phyloP scores from a whole-genome alignment of 2,888 invertebrate species.

The Pachydiplax longipennis region DNA sequence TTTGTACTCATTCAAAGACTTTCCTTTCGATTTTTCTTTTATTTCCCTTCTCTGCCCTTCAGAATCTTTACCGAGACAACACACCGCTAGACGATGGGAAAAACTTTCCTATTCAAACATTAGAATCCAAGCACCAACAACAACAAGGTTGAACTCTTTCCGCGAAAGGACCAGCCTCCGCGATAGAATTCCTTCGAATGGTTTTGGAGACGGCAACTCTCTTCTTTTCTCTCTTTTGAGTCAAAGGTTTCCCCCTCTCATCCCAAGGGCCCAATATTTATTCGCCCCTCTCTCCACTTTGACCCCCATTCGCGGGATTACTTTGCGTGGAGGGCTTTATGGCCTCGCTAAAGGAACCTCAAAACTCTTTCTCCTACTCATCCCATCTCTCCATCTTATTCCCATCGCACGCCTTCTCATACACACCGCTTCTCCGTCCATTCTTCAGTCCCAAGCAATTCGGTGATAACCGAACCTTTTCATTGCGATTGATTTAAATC shows the following conservation, averaged over 20 bases:
- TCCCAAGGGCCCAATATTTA: slow-evolving; percentile 51
- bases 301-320: slow-evolving; percentile 51
- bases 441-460: background rate
- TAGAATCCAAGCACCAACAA: too few relatives aligned
- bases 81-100: background rate
- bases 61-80: background rate
- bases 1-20: too few relatives aligned
- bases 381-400: background rate
- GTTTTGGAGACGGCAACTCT: background rate
- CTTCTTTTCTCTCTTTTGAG: background rate
- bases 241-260: slow-evolving; percentile 33
- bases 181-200: background rate
- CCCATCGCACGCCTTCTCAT: too few relatives aligned
- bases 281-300: slow-evolving; percentile 51
- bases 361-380: background rate
- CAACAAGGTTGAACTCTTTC: background rate
- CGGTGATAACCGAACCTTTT: background rate
- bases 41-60: too few relatives aligned
- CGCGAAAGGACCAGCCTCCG: background rate
- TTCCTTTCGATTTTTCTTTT: too few relatives aligned
- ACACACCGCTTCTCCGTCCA: background rate
- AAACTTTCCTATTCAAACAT: background rate
- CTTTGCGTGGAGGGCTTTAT: slow-evolving; percentile 45
- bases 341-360: slow-evolving; percentile 29
- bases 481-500: background rate